A percentile compares a stretch with the other conserved stretches of the same genome.
Conservation (phyloP, 1,140 invertebrate genomes). For the Bombus waltoni region DNA sequence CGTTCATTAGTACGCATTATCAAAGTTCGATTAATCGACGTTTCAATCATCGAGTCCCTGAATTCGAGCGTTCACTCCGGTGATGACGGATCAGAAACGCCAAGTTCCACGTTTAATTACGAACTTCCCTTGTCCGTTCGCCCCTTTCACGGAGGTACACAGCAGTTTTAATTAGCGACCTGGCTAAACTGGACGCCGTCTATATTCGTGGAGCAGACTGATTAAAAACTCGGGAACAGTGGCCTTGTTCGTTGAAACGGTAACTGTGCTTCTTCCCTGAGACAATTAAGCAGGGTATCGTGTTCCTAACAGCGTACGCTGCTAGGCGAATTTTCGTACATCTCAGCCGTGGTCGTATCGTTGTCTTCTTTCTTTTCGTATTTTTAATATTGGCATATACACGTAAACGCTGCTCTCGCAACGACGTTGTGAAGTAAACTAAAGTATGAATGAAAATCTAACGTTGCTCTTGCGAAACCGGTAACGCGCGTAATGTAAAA, state of each 20-base stretch:
- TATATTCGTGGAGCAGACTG: neutral
- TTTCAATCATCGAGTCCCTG: no score
- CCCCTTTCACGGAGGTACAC: neutral
- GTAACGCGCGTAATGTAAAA: neutral
- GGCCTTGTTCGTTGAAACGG: no score
- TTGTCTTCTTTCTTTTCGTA: no score
- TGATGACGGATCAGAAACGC: neutral
- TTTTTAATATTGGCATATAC: neutral
- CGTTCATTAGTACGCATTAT: neutral
- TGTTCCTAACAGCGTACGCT: no score
- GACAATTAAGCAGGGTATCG: no score
- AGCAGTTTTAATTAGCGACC: conserved; percentile 15
- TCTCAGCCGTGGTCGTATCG: no score
- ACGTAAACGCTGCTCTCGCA: neutral
- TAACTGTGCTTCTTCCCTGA: no score
- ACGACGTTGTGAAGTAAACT: no score
- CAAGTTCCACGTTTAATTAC: neutral
- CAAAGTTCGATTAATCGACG: conserved; percentile 1
- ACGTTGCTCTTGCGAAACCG: no score
- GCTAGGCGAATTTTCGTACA: no score
- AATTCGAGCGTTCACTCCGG: neutral
- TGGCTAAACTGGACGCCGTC: neutral
- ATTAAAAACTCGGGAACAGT: conserved; percentile 4
- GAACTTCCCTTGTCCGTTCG: neutral
- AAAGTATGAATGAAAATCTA: no score